These are phyloP conservation scores for Myodes glareolus DNA, from an alignment of 2,113 vertebrate species.

Conservation along the genomic window DNA sequence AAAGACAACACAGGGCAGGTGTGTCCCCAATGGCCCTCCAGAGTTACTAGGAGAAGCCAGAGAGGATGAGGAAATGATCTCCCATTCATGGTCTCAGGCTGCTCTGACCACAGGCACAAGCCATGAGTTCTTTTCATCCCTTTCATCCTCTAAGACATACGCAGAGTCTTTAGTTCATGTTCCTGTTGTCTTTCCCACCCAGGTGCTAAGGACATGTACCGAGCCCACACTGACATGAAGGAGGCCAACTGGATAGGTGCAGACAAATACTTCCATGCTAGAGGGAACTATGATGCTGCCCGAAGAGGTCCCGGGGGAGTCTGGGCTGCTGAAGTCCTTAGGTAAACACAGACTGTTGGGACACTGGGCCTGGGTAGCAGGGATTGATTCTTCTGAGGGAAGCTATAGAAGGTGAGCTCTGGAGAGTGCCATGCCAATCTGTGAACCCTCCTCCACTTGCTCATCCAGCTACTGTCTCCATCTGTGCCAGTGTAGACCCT, in stretches of 20 bases:
- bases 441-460: too few species aligned
- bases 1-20: fast-evolving
- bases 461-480: background rate
- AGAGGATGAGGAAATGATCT: fast-evolving
- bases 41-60: background rate
- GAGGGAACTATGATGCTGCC: slow-evolving; percentile 42
- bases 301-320: background rate
- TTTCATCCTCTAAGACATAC: background rate
- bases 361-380: too few species aligned
- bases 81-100: background rate
- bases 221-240: background rate
- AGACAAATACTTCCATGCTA: slow-evolving; percentile 62
- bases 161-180: background rate
- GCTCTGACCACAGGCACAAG: background rate
- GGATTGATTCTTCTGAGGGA: too few species aligned
- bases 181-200: too few species aligned
- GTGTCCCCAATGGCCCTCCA: background rate
- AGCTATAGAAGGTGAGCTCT: background rate
- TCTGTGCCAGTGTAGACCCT: background rate
- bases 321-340: slow-evolving; percentile 23
- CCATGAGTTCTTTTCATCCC: background rate
- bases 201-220: background rate
- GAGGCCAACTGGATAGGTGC: background rate
- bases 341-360: background rate
- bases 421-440: background rate